Percentiles rank a stretch among this genome's conserved stretches.
Evolutionary conservation across 2,113 vertebrate species (phyloP).

Genomic region (Gallinago jamesoni): DNA sequence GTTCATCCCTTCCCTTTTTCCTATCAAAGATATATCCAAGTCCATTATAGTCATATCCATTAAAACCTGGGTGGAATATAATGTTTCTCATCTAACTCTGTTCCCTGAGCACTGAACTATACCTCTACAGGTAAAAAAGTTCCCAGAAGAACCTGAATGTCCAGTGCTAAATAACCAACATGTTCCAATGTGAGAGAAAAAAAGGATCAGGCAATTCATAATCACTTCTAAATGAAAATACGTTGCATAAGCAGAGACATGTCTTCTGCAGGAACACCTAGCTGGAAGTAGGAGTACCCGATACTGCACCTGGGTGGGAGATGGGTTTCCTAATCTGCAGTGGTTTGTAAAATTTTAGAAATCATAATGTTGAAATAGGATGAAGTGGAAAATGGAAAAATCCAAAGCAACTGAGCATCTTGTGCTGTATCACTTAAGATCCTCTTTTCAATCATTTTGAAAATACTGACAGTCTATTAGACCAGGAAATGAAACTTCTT

Average conservation of each 20-base stretch:
- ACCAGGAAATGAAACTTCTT: slow-evolving; percentile 59
- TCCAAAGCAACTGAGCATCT: not conserved
- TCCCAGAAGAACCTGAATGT: not conserved
- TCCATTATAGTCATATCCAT: not conserved
- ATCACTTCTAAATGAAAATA: not conserved
- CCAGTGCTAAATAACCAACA: not conserved
- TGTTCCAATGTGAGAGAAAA: not conserved
- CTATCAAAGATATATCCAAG: not conserved
- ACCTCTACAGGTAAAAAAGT: not conserved
- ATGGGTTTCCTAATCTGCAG: not conserved
- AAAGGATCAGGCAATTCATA: not conserved
- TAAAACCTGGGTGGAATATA: not conserved
- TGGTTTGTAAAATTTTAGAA: not conserved
- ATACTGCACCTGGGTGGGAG: not conserved
- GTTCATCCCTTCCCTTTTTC: not conserved
- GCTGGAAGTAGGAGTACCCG: not conserved
- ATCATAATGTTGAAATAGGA: not conserved
- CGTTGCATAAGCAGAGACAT: not conserved
- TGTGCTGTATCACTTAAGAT: not conserved
- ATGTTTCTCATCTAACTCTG: not conserved
- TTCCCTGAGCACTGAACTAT: not conserved
- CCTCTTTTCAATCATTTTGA: slow-evolving; percentile 19
- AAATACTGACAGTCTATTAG: slow-evolving; percentile 54
- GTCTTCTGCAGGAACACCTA: not conserved
- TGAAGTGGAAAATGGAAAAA: not conserved